Conservation (phyloP, 1,140 invertebrate species). For the Scaptomyza graminum region DNA sequence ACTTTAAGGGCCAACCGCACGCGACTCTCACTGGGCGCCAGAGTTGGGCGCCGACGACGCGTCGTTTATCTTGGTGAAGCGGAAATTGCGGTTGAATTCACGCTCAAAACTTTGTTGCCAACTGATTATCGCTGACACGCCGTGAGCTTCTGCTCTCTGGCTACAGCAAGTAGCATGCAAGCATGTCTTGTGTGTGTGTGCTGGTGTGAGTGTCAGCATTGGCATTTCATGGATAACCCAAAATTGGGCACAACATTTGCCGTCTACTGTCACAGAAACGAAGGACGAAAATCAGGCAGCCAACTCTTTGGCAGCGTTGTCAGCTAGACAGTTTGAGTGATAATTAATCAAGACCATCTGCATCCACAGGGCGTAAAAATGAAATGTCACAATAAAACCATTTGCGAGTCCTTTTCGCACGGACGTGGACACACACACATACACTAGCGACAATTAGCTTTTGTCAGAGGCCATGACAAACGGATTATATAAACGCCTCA, state of each 20-base stretch:
- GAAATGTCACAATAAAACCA: slow-evolving; percentile 72
- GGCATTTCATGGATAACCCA: slow-evolving; percentile 10
- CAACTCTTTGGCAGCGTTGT: slow-evolving; percentile 54
- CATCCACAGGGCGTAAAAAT: slow-evolving; percentile 66
- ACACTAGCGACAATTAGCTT: slow-evolving; percentile 61
- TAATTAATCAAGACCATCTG: slow-evolving; percentile 71
- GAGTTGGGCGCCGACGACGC: slow-evolving; percentile 19
- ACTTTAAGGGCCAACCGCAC: not conserved
- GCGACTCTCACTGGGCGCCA: not conserved
- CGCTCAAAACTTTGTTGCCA: slow-evolving; percentile 63
- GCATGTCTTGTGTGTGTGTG: slow-evolving; percentile 26
- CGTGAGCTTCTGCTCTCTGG: slow-evolving; percentile 22
- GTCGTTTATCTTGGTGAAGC: slow-evolving; percentile 60
- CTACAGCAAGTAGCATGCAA: slow-evolving; percentile 49
- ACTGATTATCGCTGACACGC: slow-evolving; percentile 64
- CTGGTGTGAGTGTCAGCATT: not conserved
- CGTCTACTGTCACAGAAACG: slow-evolving; percentile 39
- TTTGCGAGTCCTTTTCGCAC: slow-evolving; percentile 52
- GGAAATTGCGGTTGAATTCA: slow-evolving; percentile 61
- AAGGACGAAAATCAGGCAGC: slow-evolving; percentile 37
- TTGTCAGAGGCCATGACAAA: slow-evolving; percentile 63
- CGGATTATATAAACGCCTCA: slow-evolving; percentile 67
- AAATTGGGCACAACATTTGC: slow-evolving; percentile 30
- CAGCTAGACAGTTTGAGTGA: slow-evolving; percentile 51
- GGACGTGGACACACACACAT: slow-evolving; percentile 4